phyloP scores from a whole-genome alignment of 1,140 invertebrate genomes.

The Caenorhabditis elegans region DNA sequence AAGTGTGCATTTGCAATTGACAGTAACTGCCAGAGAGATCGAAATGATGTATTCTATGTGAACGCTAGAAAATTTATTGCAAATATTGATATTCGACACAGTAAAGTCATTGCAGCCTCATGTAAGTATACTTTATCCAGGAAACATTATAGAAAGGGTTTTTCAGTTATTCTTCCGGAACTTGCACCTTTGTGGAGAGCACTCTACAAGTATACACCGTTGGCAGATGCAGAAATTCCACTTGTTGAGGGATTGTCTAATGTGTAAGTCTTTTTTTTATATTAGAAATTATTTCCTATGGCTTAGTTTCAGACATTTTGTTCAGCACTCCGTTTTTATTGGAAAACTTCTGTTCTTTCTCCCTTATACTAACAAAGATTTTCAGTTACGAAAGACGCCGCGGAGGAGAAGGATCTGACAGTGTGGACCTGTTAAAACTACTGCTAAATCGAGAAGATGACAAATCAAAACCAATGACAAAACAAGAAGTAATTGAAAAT shows the following conservation, averaged over 20 bases:
- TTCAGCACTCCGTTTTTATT: too few species aligned
- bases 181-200: background rate
- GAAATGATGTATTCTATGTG: constrained; percentile 36
- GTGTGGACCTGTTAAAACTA: constrained; percentile 18
- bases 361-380: background rate
- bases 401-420: background rate
- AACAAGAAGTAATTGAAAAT: constrained; percentile 45
- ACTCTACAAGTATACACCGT: background rate
- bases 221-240: constrained; percentile 8
- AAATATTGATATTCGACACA: background rate
- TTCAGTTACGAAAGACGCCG: background rate
- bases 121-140: background rate
- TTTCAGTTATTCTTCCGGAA: constrained; percentile 33
- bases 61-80: background rate
- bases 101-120: background rate
- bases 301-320: too few species aligned
- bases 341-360: background rate
- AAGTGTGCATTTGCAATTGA: constrained; percentile 51
- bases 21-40: constrained; percentile 43
- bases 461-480: constrained; percentile 19
- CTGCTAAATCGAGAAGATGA: constrained; percentile 31
- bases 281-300: too few species aligned
- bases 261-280: constrained; percentile 27
- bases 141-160: too few species aligned
- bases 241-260: background rate